Percentiles rank a stretch among this genome's conserved stretches.
phyloP scores from a whole-genome alignment of 2,888 invertebrate species.

The Hemistola chrysoprasaria region DNA sequence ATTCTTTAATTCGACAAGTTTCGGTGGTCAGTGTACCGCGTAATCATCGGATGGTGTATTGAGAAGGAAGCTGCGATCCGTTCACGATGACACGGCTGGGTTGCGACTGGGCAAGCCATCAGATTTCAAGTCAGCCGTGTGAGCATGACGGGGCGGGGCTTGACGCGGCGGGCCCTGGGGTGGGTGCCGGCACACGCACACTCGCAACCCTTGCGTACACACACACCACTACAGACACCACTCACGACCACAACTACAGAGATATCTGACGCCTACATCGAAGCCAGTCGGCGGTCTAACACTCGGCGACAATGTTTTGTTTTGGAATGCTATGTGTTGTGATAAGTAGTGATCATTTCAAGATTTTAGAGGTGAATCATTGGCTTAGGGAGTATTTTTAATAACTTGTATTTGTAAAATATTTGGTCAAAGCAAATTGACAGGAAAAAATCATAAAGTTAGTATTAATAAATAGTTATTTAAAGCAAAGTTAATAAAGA shows the following conservation, averaged over 20 bases:
- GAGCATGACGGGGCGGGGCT: conserved; percentile 77
- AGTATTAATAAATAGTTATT: too few species aligned
- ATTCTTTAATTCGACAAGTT: conserved; percentile 77
- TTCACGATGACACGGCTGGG: conserved; percentile 80
- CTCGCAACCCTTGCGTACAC: conserved; percentile 34
- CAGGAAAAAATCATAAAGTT: too few species aligned
- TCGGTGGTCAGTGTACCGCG: conserved; percentile 74
- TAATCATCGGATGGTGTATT: conserved; percentile 77
- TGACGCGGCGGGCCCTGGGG: conserved; percentile 61
- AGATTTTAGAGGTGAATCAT: background rate
- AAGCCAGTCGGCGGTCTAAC: conserved; percentile 30
- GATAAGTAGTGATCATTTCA: conserved; percentile 6
- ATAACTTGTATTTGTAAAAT: too few species aligned
- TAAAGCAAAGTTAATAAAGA: too few species aligned
- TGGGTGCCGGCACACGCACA: conserved; percentile 67
- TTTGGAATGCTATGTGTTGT: conserved; percentile 19
- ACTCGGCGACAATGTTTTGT: conserved; percentile 28
- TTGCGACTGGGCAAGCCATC: conserved; percentile 80
- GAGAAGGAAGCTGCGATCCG: conserved; percentile 74
- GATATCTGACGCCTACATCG: conserved; percentile 25
- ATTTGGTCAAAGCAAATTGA: too few species aligned
- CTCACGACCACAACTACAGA: conserved; percentile 8
- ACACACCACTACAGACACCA: conserved; percentile 17
- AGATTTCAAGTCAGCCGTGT: conserved; percentile 82
- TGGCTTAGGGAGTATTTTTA: too few species aligned